phyloP scores from a whole-genome alignment of 2,888 invertebrate genomes.

The Empis stercorea region DNA sequence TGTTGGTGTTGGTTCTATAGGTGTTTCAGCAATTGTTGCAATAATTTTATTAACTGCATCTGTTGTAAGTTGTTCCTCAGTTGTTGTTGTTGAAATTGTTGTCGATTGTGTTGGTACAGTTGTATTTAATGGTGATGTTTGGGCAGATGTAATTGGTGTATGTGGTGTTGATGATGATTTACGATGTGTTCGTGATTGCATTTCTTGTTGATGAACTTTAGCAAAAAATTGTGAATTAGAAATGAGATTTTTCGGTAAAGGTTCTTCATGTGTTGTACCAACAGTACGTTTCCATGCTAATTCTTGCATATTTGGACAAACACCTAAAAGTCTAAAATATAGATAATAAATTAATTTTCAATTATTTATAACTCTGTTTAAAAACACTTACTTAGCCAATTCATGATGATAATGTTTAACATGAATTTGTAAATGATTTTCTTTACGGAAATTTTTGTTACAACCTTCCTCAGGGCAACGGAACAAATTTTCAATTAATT shows the following conservation, averaged over 20 bases:
- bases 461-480: slow-evolving; percentile 73
- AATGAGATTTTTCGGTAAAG: slow-evolving; percentile 32
- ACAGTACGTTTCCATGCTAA: slow-evolving; percentile 69
- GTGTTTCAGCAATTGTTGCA: background rate
- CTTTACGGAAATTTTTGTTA: slow-evolving; percentile 79
- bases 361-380: too few relatives aligned
- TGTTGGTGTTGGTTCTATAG: slow-evolving; percentile 5
- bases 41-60: slow-evolving; percentile 10
- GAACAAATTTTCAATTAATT: slow-evolving; percentile 53
- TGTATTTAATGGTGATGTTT: background rate
- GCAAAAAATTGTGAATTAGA: slow-evolving; percentile 36
- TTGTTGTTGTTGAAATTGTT: slow-evolving; percentile 10
- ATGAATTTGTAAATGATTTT: slow-evolving; percentile 82
- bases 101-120: slow-evolving; percentile 4
- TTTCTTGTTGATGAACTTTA: slow-evolving; percentile 34
- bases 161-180: slow-evolving; percentile 10
- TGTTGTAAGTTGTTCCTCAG: background rate
- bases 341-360: too few relatives aligned
- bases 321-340: slow-evolving; percentile 43
- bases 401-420: slow-evolving; percentile 89
- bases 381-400: slow-evolving; percentile 43
- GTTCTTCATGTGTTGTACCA: slow-evolving; percentile 39
- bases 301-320: slow-evolving; percentile 75
- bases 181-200: slow-evolving; percentile 26
- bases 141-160: background rate